Base-by-base conservation (phyloP, 1,140 invertebrate species). In the Leptinotarsa defecta region DNA sequence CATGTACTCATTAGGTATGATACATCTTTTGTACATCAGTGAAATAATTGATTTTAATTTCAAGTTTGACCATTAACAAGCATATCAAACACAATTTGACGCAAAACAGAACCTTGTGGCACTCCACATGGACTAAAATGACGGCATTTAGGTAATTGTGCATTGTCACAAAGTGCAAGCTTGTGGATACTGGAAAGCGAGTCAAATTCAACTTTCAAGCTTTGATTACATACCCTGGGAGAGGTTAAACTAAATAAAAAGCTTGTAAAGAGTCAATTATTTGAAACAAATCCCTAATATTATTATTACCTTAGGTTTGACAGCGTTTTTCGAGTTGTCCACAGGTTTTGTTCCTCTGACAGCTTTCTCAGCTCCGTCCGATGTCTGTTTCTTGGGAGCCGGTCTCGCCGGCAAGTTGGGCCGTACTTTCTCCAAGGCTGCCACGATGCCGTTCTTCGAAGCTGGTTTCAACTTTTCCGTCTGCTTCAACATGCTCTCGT, bases 381-480 rank as follows among this genome's bases (percentile, higher is more conserved):
- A 77, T 48, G 83, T 76, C 76, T 91, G 91, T 48, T 90, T 88
- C 43, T 88, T 86, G 0, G 91, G 90, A n/a, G 93, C 83, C 0
- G 94, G 93, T 86, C 96, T 96, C 0, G 94, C 89, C 1, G 96
- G 96, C 22, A 98, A 86, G 86, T 92, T 94, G 0, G 93, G 92
- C 13, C 94, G 88, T 0, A 93, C 93, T 86, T 97, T 98, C 78
- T 98, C 96, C 63, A 98, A 84, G 1, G 92, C 90, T 1, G 91
- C 90, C 83, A 92, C 88, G 8, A 98, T 91, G 8, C 92, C 91
- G 57, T 91, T 91, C 83, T 95, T 95, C 0, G 95, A 96, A 8
- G 93, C 93, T 27, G 95, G 95, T 90, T 97, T 97, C 1, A 96
- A 84, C 85, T 95, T 96, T 80, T 94, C 93, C 13, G 93, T 89